Evolutionary conservation across 2,113 vertebrate genomes (phyloP), one percentile per base, ranked within the genome.

Genomic region (Eurystomus gularis): DNA sequence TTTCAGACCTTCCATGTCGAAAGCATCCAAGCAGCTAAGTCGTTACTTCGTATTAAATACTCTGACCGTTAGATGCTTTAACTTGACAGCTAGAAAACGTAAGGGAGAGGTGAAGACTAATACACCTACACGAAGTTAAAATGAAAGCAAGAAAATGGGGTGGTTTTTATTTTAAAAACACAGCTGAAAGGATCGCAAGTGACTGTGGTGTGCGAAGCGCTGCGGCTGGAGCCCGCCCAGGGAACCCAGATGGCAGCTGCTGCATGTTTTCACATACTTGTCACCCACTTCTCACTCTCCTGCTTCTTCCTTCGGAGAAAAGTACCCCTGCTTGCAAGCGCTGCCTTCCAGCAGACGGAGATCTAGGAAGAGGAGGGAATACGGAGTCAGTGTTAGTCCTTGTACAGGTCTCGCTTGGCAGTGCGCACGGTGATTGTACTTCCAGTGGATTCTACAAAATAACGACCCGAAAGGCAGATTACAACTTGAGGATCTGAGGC

Each of bases 311-410:
- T 97, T 88, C 75, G 55, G 81, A 95, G n/a, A n/a, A n/a, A 97
- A 96, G 82, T 79, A 92, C 37, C 97, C 96, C 90, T 84, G 78
- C 87, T 98, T 98, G 94, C 96, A 98, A 85, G 97, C 86, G 72
- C 94, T 90, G n/a, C 98, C 98, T 76, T 96, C 98, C 96, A 97
- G 93, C 95, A 98, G 97, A 96, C 97, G 95, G 90, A 97, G 94
- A 98, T 98, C 98, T 98, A 96, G 82, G 96, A 96, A 97, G 93
- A 96, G 96, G 78, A 79, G 33, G 70, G 83, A 85, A 94, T 94
- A 90, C 18, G 2, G 90, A 96, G 88, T 84, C 70, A 95, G 40
- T 78, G 25, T 13, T 40, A 31, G 60, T 13, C 86, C 66, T 54
- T 52, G 58, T 9, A 2, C 21, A 26, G 2, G 13, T 77, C 46